Evolutionary conservation across 2,888 invertebrate species (phyloP).

Genomic region (Hypsopygia costalis): DNA sequence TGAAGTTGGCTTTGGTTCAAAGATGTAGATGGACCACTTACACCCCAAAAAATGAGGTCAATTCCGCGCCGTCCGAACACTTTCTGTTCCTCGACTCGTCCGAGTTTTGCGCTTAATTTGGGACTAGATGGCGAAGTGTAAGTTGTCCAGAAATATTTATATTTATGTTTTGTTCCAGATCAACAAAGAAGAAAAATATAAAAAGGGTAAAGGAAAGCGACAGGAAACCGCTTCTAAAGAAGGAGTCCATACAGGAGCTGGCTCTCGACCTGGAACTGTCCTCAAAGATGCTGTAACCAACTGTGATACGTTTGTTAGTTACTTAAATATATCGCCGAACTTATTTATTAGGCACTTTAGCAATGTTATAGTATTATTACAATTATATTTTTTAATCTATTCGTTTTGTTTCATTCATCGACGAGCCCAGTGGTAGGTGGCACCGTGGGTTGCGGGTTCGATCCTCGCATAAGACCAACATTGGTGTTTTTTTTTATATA

Average conservation of each 20-base stretch:
- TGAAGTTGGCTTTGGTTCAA: too few species aligned
- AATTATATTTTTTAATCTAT: slow-evolving; percentile 49
- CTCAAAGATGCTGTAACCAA: slow-evolving; percentile 70
- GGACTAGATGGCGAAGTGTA: too few species aligned
- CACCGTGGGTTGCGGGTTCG: too few species aligned
- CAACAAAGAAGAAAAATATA: slow-evolving; percentile 80
- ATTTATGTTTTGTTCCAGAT: slow-evolving; percentile 45
- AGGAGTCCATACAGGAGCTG: slow-evolving; percentile 73
- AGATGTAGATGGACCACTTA: too few species aligned
- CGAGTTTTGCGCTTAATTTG: too few species aligned
- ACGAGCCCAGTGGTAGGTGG: too few species aligned
- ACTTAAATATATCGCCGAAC: slow-evolving; percentile 1
- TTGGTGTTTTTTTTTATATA: too few species aligned
- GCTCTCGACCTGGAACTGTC: slow-evolving; percentile 68
- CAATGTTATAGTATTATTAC: slow-evolving; percentile 51
- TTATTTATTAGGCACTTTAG: slow-evolving; percentile 14
- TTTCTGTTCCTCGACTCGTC: too few species aligned
- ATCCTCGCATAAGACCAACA: too few species aligned
- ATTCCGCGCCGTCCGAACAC: too few species aligned
- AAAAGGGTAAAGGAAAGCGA: slow-evolving; percentile 82
- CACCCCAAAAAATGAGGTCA: too few species aligned
- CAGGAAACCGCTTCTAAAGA: slow-evolving; percentile 76
- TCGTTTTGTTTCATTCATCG: slow-evolving; percentile 4
- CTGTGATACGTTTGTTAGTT: slow-evolving; percentile 54
- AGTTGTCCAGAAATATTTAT: too few species aligned